Percentiles rank a stretch among this genome's conserved stretches.
Conservation (phyloP, 2,888 invertebrate genomes). For the Latrodectus elegans region DNA sequence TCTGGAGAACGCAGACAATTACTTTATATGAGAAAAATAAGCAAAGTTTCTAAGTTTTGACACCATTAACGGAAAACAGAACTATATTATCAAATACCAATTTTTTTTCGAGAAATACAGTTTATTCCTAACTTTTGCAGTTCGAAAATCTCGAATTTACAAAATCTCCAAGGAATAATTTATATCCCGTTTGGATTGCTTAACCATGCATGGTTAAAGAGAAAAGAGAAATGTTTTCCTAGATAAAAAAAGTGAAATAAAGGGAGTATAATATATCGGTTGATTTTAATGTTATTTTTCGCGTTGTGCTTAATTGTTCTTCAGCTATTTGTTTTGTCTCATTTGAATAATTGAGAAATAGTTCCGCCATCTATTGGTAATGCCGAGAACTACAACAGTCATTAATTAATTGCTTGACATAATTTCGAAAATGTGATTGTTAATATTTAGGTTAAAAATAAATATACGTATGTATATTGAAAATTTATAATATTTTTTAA, state of each 20-base stretch:
- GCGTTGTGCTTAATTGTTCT: slow-evolving; percentile 24
- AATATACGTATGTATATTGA: no score
- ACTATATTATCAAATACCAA: no score
- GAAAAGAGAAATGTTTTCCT: background rate
- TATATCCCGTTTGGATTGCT: slow-evolving; percentile 15
- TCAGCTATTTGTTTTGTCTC: slow-evolving; percentile 4
- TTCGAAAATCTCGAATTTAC: background rate
- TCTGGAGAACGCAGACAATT: no score
- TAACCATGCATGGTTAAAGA: slow-evolving; percentile 13
- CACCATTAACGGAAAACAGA: no score
- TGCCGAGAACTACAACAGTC: background rate
- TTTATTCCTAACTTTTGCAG: no score
- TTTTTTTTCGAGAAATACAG: no score
- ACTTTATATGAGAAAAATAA: no score
- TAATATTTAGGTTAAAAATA: background rate
- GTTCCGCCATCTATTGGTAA: slow-evolving; percentile 43
- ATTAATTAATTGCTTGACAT: background rate
- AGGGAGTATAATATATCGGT: slow-evolving; percentile 27
- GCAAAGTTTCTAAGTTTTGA: no score
- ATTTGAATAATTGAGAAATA: slow-evolving; percentile 36
- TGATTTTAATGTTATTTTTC: slow-evolving; percentile 24
- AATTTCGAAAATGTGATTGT: background rate
- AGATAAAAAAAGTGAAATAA: slow-evolving; percentile 31
- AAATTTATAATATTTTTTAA: no score
- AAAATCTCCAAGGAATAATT: slow-evolving; percentile 34